Base-by-base conservation (phyloP, 1,140 invertebrate species). In the Daktulosphaira vitifoliae region DNA sequence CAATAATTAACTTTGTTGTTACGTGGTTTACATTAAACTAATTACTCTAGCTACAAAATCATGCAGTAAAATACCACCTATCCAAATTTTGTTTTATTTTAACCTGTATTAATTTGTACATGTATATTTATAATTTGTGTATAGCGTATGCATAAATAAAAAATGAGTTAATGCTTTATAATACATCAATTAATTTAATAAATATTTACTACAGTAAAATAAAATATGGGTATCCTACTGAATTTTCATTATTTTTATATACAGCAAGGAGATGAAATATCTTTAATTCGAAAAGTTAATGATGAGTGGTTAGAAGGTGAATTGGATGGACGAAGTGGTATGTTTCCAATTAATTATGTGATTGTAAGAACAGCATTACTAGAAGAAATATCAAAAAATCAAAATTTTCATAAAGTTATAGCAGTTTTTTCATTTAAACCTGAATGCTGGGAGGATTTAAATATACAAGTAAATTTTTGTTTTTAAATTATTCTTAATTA, bases 301-400 rank as follows among this genome's bases (percentile, higher is more conserved):
- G 78, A 83, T n/a, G 85, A 89, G 67, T 93, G 90, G 90, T 72
- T 88, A 65, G 81, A 81, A 66, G 90, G 90, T 2, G 80, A 78
- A 69, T 71, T 78, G 29, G 74, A 71, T 46, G 82, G 81, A 18
- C 75, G 76, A 52, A 82, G 85, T 72, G 90, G 90, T 50, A 84
- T 92, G 65, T 92, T 92, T 76, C 90, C 90, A 1, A 74, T 78
- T 18, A 88, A 83, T 72, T 92, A 88, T 76, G 79, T 92, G 46
- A 81, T 89, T 66, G 76, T 92, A 46, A 82, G 84, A 72, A 79
- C 88, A 69, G 87, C 89, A 48, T 73, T 90, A 52, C 75, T 77
- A 23, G 78, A 76, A 5, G 62, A 65, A 51, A 56, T 23, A 23
- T 11, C 3, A 13, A 11, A 5, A 1, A 56, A 66, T 23, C n/a